Evolutionary conservation across 2,797 vertebrate species (phyloP).

Genomic region (Lepilemur septentrionalis): DNA sequence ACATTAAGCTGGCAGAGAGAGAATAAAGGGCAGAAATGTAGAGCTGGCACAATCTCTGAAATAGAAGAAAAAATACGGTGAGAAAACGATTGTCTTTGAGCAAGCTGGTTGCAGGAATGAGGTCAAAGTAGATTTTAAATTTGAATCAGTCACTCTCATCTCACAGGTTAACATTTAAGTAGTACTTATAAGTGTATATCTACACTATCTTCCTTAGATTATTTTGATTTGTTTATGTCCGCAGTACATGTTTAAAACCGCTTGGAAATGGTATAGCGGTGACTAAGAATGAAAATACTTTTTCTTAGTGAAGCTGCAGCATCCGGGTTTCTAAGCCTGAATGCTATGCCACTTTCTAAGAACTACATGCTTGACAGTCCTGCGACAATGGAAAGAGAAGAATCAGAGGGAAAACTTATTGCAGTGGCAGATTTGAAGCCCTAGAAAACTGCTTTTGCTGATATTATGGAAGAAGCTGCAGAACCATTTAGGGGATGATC

Average conservation of each 20-base stretch:
- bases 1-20: neutral
- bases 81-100: neutral
- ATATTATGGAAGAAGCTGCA: neutral
- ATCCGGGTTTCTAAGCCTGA: neutral
- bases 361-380: neutral
- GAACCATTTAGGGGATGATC: neutral
- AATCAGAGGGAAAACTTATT: neutral
- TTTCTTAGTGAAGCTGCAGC: neutral
- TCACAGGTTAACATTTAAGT: neutral
- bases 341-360: neutral
- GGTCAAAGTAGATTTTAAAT: neutral
- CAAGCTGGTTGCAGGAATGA: neutral
- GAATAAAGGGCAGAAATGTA: neutral
- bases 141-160: neutral
- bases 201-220: neutral
- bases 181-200: neutral
- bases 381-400: neutral
- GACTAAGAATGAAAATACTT: neutral
- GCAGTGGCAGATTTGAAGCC: neutral
- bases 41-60: neutral
- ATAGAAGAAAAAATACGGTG: neutral
- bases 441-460: slow-evolving; percentile 47
- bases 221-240: neutral
- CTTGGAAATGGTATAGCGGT: neutral
- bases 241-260: neutral